Conservation (phyloP, 2,797 vertebrate genomes). For the Adelosebastes latens region DNA sequence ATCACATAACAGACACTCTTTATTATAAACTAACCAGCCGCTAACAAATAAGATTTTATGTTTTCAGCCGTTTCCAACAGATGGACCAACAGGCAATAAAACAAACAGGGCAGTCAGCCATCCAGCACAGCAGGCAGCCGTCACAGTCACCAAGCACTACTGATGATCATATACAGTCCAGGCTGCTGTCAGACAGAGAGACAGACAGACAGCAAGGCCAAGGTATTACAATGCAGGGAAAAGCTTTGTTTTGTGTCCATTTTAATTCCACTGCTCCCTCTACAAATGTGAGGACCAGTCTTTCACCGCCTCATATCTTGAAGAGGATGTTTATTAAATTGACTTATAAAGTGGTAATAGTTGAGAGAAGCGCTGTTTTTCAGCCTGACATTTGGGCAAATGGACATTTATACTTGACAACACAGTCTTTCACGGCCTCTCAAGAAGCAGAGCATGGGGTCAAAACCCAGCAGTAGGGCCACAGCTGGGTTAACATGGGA, state of each 20-base stretch:
- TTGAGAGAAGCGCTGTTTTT: background rate
- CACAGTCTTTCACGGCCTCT: constrained; percentile 33
- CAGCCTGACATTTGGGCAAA: constrained; percentile 27
- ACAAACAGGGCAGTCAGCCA: constrained; percentile 16
- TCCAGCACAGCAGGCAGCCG: constrained; percentile 13
- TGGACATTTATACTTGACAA: constrained; percentile 34
- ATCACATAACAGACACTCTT: background rate
- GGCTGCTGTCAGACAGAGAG: constrained; percentile 25
- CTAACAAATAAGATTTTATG: background rate
- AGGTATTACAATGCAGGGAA: constrained; percentile 27
- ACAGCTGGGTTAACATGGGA: constrained; percentile 24
- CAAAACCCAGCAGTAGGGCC: background rate
- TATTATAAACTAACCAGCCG: background rate
- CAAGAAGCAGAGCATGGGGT: constrained; percentile 15
- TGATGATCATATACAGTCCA: constrained; percentile 39
- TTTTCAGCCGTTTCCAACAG: constrained; percentile 32
- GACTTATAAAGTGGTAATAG: background rate
- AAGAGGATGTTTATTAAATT: background rate
- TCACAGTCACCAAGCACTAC: constrained; percentile 10
- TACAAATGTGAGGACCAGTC: background rate
- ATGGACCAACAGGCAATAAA: constrained; percentile 18
- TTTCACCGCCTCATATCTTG: background rate
- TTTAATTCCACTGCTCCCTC: background rate
- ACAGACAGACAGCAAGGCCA: background rate
- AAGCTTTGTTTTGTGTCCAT: background rate